phyloP scores from a whole-genome alignment of 2,797 vertebrate species.

The Podarcis lilfordi region DNA sequence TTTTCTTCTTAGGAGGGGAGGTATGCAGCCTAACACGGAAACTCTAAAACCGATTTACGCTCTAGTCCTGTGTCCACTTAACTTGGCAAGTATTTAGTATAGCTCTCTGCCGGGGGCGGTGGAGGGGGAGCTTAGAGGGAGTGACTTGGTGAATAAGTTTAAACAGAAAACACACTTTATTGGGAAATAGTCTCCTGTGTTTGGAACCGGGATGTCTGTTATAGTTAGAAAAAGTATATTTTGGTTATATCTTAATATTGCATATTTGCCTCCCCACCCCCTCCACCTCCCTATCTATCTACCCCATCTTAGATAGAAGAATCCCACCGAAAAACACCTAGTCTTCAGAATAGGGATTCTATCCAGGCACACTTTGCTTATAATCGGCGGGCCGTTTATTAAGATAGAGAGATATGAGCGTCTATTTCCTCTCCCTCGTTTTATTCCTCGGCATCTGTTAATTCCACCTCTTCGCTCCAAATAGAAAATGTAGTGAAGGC shows the following conservation, averaged over 20 bases:
- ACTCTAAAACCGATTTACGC: neutral
- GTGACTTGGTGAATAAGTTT: neutral
- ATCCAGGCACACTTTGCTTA: neutral
- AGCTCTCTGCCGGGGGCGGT: neutral
- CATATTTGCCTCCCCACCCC: too few species aligned
- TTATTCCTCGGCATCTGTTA: neutral
- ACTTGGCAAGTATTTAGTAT: neutral
- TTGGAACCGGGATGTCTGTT: neutral
- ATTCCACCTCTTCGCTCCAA: neutral
- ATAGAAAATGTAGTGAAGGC: neutral
- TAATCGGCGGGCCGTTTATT: neutral
- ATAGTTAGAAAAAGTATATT: too few species aligned
- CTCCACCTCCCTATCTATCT: too few species aligned
- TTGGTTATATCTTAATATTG: too few species aligned
- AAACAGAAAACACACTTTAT: neutral
- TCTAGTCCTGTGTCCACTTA: neutral
- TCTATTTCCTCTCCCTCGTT: neutral
- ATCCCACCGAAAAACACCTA: too few species aligned
- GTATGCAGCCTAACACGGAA: neutral
- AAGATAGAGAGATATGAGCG: neutral
- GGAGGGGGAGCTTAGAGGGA: neutral
- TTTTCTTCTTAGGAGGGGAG: neutral
- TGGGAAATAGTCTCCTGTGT: neutral
- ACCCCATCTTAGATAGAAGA: too few species aligned
- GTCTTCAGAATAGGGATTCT: neutral